A percentile compares a stretch with the other conserved stretches of the same genome.
phyloP scores from a whole-genome alignment of 64 coral and sea anemone species.

The Astreopora myriophthalma region DNA sequence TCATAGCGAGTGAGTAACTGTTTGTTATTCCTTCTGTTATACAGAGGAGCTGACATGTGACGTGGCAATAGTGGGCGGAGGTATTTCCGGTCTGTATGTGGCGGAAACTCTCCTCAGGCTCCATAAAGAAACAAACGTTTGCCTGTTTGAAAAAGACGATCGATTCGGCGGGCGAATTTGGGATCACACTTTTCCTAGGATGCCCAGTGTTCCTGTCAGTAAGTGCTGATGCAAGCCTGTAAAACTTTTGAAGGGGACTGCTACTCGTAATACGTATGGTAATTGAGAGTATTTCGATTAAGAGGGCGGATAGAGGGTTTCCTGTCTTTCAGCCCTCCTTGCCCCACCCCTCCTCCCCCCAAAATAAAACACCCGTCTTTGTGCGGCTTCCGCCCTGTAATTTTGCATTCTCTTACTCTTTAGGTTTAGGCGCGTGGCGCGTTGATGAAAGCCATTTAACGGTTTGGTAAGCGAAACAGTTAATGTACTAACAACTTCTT shows the following conservation, averaged over 20 bases:
- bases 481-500: not conserved
- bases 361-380: too few species aligned
- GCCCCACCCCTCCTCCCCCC: too few species aligned
- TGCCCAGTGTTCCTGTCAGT: not conserved
- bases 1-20: too few species aligned
- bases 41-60: too few species aligned
- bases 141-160: slow-evolving; percentile 64
- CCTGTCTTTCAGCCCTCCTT: too few species aligned
- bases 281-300: too few species aligned
- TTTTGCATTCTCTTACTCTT: not conserved
- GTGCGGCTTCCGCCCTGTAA: too few species aligned
- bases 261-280: too few species aligned
- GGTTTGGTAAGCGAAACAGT: not conserved
- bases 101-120: slow-evolving; percentile 63
- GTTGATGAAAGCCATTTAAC: not conserved
- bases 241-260: too few species aligned
- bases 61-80: slow-evolving; percentile 74
- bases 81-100: slow-evolving; percentile 69
- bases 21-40: too few species aligned
- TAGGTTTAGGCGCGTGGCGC: slow-evolving; percentile 18
- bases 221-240: not conserved
- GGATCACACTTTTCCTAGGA: slow-evolving; percentile 5
- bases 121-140: slow-evolving; percentile 65
- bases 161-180: slow-evolving; percentile 70
- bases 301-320: too few species aligned